Evolutionary conservation across 2,797 vertebrate species (phyloP).

Genomic region (Oreonectes daqikongensis): DNA sequence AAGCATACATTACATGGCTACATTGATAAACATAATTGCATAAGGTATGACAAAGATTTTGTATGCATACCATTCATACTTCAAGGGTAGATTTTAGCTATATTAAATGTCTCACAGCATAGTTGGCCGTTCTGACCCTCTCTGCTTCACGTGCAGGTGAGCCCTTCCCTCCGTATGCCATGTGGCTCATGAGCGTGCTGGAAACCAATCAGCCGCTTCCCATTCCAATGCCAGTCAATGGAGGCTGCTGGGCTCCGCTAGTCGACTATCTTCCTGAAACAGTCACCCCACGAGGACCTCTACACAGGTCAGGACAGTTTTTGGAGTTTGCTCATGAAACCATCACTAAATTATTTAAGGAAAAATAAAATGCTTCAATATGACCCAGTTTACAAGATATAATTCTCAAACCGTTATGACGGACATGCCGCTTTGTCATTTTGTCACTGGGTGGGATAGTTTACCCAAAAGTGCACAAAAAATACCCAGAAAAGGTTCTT

Average conservation of each 20-base stretch:
- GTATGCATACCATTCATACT: conserved; percentile 29
- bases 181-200: conserved; percentile 91
- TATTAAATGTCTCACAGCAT: conserved; percentile 12
- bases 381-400: too few relatives aligned
- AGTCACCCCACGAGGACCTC: conserved; percentile 90
- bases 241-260: conserved; percentile 97
- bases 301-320: conserved; percentile 82
- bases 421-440: too few relatives aligned
- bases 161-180: conserved; percentile 90
- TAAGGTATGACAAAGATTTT: conserved; percentile 19
- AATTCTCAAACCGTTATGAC: too few relatives aligned
- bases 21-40: background rate
- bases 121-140: background rate
- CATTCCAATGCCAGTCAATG: conserved; percentile 94
- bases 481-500: too few relatives aligned
- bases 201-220: conserved; percentile 94
- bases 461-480: too few relatives aligned
- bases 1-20: background rate
- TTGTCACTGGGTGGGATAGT: too few relatives aligned
- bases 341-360: too few relatives aligned
- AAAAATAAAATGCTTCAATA: too few relatives aligned
- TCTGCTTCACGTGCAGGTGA: conserved; percentile 78
- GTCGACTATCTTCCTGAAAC: conserved; percentile 98
- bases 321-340: too few relatives aligned
- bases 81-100: conserved; percentile 9